These are phyloP conservation scores for Heliconius congener DNA, from an alignment of 1,140 invertebrate species.

Conservation along the genomic window DNA sequence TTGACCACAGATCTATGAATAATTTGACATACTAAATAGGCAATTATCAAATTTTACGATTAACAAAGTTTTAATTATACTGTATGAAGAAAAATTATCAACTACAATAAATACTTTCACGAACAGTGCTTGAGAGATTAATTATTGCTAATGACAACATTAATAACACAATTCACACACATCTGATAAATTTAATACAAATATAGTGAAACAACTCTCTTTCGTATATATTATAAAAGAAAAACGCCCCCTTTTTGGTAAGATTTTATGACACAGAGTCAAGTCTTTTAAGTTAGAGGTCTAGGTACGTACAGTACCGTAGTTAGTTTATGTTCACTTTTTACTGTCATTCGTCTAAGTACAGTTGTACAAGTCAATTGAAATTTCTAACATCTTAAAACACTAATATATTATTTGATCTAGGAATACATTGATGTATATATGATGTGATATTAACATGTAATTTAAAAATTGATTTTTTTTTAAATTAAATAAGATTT, in stretches of 20 bases:
- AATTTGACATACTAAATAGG: conserved; percentile 22
- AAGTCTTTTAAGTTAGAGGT: conserved; percentile 18
- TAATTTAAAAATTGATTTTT: too few relatives aligned
- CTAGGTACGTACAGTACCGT: neutral
- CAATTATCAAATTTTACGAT: conserved; percentile 18
- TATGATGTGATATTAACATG: neutral
- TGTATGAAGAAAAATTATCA: neutral
- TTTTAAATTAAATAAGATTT: too few relatives aligned
- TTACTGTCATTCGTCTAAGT: neutral
- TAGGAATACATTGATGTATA: neutral
- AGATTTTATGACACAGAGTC: conserved; percentile 3
- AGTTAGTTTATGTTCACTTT: neutral
- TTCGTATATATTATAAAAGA: conserved; percentile 14
- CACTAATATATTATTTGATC: neutral
- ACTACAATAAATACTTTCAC: conserved; percentile 14
- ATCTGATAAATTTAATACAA: neutral
- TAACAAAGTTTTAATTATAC: conserved; percentile 6
- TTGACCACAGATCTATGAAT: conserved; percentile 37
- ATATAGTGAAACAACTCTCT: neutral
- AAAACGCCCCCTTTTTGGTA: conserved; percentile 28
- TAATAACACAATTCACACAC: conserved; percentile 13
- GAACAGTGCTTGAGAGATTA: conserved; percentile 6
- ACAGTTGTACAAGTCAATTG: neutral
- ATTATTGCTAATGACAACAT: conserved; percentile 6
- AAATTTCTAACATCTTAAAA: neutral